phyloP scores from a whole-genome alignment of 2,797 vertebrate genomes.

The Acropternis orthonyx region DNA sequence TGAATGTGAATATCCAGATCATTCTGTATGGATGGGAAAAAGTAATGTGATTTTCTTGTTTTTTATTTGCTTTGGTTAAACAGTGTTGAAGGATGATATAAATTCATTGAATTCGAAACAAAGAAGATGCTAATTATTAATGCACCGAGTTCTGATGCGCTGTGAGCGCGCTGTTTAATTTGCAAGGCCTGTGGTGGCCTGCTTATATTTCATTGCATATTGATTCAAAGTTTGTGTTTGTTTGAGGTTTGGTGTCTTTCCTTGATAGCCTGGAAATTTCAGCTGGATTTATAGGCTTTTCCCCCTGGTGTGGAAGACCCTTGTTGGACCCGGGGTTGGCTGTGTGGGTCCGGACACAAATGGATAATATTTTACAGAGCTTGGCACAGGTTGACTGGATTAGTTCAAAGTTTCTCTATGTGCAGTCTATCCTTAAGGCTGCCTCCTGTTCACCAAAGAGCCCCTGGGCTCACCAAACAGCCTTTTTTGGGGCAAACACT shows the following conservation, averaged over 20 bases:
- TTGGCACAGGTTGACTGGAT: not conserved
- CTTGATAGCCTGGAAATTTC: not conserved
- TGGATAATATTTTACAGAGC: not conserved
- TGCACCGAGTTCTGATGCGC: not conserved
- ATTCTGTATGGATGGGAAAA: constrained; percentile 70
- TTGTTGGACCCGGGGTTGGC: rapidly evolving
- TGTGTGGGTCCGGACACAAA: not conserved
- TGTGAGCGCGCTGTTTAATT: constrained; percentile 36
- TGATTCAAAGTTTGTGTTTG: not conserved
- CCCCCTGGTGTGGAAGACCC: rapidly evolving
- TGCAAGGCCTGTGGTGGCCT: constrained; percentile 50
- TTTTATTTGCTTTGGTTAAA: constrained; percentile 78
- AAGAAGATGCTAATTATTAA: constrained; percentile 76
- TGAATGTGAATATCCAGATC: constrained; percentile 77
- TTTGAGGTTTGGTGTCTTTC: not conserved
- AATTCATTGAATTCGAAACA: constrained; percentile 72
- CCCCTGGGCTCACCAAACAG: not conserved
- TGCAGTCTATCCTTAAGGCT: not conserved
- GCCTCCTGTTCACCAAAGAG: constrained; percentile 4
- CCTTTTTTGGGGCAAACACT: not conserved
- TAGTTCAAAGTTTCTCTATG: not conserved
- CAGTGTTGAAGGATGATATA: constrained; percentile 72
- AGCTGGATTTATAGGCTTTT: not conserved
- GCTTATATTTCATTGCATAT: constrained; percentile 3
- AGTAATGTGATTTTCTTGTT: constrained; percentile 75